A percentile compares a stretch with the other conserved stretches of the same genome.
phyloP scores from a whole-genome alignment of 2,888 invertebrate genomes.

The Brachylomia viminalis region DNA sequence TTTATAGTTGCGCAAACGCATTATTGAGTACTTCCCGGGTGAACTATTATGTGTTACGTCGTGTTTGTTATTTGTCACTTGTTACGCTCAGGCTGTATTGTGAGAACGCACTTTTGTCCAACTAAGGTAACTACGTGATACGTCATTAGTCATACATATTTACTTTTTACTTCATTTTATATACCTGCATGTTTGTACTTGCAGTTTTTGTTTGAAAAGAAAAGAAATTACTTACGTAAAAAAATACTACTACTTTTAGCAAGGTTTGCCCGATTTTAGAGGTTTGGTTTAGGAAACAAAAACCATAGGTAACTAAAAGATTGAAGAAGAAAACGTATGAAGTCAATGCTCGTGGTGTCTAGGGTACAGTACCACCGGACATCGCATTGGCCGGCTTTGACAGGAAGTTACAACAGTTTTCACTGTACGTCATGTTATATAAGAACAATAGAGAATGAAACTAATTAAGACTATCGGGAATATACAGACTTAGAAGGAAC shows the following conservation, averaged over 20 bases:
- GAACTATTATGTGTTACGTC: constrained; percentile 65
- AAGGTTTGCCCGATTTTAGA: background rate
- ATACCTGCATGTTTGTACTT: background rate
- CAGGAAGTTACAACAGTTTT: background rate
- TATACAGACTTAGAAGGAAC: background rate
- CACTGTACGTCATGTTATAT: too few species aligned
- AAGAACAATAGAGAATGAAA: background rate
- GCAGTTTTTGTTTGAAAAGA: background rate
- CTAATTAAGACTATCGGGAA: background rate
- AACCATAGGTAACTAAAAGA: background rate
- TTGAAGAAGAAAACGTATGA: background rate
- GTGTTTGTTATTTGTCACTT: constrained; percentile 59
- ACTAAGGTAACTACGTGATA: constrained; percentile 14
- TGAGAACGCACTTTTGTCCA: constrained; percentile 55
- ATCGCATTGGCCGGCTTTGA: background rate
- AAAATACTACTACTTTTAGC: too few species aligned
- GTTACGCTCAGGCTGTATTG: constrained; percentile 43
- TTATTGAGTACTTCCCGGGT: constrained; percentile 63
- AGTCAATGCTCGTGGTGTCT: background rate
- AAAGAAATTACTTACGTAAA: background rate
- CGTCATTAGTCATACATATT: constrained; percentile 28
- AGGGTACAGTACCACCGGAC: background rate
- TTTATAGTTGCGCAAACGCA: constrained; percentile 62
- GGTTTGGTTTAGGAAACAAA: background rate
- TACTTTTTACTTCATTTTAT: background rate